Conservation (phyloP, 2,797 vertebrate genomes). For the Otolemur crassicaudatus region DNA sequence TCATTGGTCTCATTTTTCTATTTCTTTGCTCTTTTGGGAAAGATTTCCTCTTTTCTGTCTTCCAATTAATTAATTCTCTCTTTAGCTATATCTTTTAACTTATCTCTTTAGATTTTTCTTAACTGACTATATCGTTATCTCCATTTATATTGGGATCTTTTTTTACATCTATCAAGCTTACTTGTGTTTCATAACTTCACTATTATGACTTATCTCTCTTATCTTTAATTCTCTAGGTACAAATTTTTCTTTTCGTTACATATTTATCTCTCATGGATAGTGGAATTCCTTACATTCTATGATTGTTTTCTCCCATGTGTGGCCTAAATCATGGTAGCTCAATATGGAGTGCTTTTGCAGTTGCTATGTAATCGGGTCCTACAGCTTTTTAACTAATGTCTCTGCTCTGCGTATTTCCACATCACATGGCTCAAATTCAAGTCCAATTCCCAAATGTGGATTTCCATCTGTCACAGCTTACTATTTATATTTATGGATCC, state of each 20-base stretch:
- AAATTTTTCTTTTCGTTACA: not conserved
- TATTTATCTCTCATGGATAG: not conserved
- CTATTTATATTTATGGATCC: constrained; percentile 27
- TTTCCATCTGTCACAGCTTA: not conserved
- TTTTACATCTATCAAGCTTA: not conserved
- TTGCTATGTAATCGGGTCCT: not conserved
- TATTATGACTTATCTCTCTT: not conserved
- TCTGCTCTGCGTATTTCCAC: not conserved
- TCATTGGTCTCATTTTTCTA: not conserved
- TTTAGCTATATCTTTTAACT: constrained; percentile 46
- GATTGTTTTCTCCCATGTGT: not conserved
- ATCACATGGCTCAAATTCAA: not conserved
- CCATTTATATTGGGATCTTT: not conserved
- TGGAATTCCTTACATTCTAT: not conserved
- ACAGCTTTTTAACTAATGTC: not conserved
- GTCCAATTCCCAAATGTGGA: not conserved
- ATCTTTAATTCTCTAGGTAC: not conserved
- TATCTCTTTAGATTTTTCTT: not conserved
- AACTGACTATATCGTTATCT: not conserved
- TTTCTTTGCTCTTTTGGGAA: not conserved
- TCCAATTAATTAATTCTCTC: constrained; percentile 42
- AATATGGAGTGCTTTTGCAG: not conserved
- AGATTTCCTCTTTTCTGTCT: not conserved
- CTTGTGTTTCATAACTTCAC: not conserved
- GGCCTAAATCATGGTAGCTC: not conserved